These are phyloP conservation scores for Lepidonotus clava DNA, from an alignment of 2,888 invertebrate genomes.

Conservation along the genomic window DNA sequence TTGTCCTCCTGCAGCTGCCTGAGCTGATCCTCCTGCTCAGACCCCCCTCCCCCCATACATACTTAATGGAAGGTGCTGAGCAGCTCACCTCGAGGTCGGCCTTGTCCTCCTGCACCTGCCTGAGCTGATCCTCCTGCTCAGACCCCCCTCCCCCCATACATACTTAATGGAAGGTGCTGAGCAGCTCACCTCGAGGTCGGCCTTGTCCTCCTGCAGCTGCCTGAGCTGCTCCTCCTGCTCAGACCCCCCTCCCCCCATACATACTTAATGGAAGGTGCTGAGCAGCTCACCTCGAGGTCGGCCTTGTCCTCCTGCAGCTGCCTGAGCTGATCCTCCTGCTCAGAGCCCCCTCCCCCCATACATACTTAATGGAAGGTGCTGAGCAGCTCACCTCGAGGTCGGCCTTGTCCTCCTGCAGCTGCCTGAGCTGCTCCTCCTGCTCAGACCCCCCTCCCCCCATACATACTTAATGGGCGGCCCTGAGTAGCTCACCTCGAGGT, in stretches of 20 bases:
- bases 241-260: no score
- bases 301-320: conserved; percentile 77
- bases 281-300: conserved; percentile 74
- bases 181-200: conserved; percentile 75
- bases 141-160: no score
- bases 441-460: conserved; percentile 70
- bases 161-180: not conserved
- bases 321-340: conserved; percentile 74
- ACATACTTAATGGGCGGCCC: not conserved
- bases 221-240: conserved; percentile 75
- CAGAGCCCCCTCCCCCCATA: no score
- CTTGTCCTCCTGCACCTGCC: no score
- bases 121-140: conserved; percentile 74
- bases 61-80: no score
- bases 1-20: conserved; percentile 77
- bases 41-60: no score
- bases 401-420: conserved; percentile 77
- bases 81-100: no score
- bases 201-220: conserved; percentile 77
- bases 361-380: not conserved
- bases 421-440: conserved; percentile 75
- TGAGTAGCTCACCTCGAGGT: conserved; percentile 73
- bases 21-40: no score
- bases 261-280: not conserved
- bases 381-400: conserved; percentile 74